Evolutionary conservation across 2,113 vertebrate species (phyloP).

Genomic region (Prionailurus bengalensis): DNA sequence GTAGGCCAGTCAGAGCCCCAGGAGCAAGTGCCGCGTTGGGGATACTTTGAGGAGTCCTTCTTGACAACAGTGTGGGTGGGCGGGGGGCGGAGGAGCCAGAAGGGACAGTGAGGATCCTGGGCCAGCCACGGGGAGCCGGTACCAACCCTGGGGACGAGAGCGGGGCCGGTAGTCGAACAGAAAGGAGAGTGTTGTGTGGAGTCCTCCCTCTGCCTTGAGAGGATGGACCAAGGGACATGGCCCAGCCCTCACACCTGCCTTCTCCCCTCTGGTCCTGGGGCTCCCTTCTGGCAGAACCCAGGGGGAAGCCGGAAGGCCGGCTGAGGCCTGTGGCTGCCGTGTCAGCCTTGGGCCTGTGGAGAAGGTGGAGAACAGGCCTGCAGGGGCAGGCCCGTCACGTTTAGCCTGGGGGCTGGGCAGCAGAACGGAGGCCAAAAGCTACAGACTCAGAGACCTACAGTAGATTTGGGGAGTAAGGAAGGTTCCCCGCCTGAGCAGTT

Average conservation of each 20-base stretch:
- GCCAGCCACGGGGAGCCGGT: not conserved
- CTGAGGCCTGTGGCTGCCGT: not conserved
- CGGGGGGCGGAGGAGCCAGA: not conserved
- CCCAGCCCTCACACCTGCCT: not conserved
- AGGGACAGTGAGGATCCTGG: not conserved
- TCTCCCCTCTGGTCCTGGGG: not conserved
- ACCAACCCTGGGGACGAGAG: accelerated
- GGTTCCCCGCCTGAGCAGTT: not conserved
- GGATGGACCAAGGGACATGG: accelerated
- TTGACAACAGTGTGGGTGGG: accelerated
- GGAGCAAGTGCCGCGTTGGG: not conserved
- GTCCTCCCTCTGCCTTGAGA: not conserved
- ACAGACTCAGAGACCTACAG: accelerated
- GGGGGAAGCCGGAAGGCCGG: not conserved
- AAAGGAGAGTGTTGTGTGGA: not conserved
- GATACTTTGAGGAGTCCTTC: no score
- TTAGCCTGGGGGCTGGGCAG: no score
- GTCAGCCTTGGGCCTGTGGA: not conserved
- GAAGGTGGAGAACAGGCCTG: not conserved
- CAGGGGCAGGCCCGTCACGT: no score
- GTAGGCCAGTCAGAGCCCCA: not conserved
- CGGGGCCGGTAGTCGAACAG: not conserved
- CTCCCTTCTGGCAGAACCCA: accelerated
- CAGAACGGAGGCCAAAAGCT: not conserved
- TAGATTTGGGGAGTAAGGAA: accelerated